Conservation (phyloP, 2,797 vertebrate genomes). For the Phataginus tricuspis region DNA sequence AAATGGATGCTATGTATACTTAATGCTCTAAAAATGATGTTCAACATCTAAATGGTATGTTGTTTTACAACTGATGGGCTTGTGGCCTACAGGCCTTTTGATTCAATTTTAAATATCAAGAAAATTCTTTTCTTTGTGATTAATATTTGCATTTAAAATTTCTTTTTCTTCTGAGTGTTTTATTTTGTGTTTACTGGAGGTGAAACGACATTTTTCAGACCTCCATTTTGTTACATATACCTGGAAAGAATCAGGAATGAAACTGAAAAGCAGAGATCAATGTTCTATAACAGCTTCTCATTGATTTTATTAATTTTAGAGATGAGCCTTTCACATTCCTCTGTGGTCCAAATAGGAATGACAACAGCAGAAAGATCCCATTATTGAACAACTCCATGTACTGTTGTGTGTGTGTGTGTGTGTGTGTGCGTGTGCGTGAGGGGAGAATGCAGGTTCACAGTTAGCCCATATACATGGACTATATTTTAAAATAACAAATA, state of each 20-base stretch:
- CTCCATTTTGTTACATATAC: not conserved
- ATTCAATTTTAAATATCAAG: slow-evolving; percentile 30
- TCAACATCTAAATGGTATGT: not conserved
- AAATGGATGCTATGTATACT: not conserved
- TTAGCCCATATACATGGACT: not conserved
- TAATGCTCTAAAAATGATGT: slow-evolving; percentile 35
- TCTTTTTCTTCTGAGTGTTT: not conserved
- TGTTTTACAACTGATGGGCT: not conserved
- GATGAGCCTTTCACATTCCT: not conserved
- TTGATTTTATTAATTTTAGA: not conserved
- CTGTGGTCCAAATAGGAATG: not conserved
- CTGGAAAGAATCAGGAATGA: not conserved
- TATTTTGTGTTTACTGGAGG: not conserved
- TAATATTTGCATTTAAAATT: not conserved
- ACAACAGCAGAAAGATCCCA: not conserved
- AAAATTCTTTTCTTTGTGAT: slow-evolving; percentile 22
- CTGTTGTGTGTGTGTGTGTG: no score
- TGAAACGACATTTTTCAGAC: not conserved
- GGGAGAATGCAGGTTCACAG: not conserved
- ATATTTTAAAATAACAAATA: not conserved
- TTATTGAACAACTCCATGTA: not conserved
- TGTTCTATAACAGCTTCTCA: not conserved
- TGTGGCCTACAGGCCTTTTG: not conserved
- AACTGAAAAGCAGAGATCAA: not conserved
- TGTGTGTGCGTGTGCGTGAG: no score